Evolutionary conservation across 2,888 invertebrate genomes (phyloP).

Genomic region (Rhaphigaster nebulosa): DNA sequence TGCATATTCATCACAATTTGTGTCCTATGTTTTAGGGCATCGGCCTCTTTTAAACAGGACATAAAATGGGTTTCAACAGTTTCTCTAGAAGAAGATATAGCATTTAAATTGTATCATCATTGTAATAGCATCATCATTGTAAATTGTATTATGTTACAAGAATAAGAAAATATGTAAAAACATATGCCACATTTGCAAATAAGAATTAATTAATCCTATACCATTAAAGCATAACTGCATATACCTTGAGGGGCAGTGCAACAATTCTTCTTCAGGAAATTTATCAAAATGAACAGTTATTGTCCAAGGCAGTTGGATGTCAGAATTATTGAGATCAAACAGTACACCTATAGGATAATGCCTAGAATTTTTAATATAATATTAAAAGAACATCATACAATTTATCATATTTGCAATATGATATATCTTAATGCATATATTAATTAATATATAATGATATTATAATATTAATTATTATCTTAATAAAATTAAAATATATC

Average conservation of each 20-base stretch:
- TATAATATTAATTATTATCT: no score
- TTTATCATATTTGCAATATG: neutral
- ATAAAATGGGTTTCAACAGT: slow-evolving; percentile 94
- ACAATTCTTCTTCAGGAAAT: slow-evolving; percentile 91
- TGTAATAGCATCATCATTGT: no score
- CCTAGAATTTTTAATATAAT: slow-evolving; percentile 68
- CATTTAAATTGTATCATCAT: neutral
- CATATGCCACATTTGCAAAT: neutral
- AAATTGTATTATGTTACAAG: neutral
- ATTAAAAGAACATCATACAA: neutral
- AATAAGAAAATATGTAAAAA: neutral
- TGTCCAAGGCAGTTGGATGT: slow-evolving; percentile 89
- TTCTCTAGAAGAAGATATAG: slow-evolving; percentile 76
- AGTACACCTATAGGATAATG: slow-evolving; percentile 85
- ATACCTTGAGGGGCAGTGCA: slow-evolving; percentile 88
- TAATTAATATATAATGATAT: no score
- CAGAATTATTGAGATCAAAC: slow-evolving; percentile 84
- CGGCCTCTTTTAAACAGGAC: slow-evolving; percentile 97
- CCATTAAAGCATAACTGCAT: slow-evolving; percentile 61
- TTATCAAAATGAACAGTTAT: slow-evolving; percentile 95
- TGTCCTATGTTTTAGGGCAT: slow-evolving; percentile 95
- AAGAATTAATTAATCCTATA: neutral
- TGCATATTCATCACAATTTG: slow-evolving; percentile 92
- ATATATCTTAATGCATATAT: no score
- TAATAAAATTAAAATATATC: neutral